These are phyloP conservation scores for Drosophila nebulosa DNA, from an alignment of 1,140 invertebrate genomes.

Conservation along the genomic window DNA sequence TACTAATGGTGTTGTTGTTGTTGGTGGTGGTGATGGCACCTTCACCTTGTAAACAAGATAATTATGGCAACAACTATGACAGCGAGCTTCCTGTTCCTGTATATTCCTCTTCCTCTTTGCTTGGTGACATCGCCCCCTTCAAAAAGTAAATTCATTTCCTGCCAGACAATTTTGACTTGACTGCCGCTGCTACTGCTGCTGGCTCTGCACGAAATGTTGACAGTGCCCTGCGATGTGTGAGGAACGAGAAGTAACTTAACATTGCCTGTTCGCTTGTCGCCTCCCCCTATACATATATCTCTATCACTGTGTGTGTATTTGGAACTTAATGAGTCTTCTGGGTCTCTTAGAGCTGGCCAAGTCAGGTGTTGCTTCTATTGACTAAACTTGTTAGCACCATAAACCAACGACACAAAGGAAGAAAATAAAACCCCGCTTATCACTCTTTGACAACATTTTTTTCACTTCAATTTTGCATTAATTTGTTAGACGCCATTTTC, in stretches of 20 bases:
- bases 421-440: background rate
- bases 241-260: conserved; percentile 13
- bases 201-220: conserved; percentile 62
- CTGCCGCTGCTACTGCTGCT: conserved; percentile 43
- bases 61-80: conserved; percentile 78
- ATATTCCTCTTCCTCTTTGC: background rate
- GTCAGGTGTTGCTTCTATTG: conserved; percentile 42
- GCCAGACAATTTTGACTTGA: conserved; percentile 64
- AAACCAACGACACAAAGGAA: conserved; percentile 9
- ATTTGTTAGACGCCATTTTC: background rate
- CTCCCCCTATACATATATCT: background rate
- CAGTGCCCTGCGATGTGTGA: conserved; percentile 39
- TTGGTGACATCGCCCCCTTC: conserved; percentile 4
- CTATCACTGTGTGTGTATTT: conserved; percentile 7
- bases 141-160: conserved; percentile 75
- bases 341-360: conserved; percentile 5
- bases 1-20: conserved; percentile 10
- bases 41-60: conserved; percentile 80
- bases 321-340: conserved; percentile 54
- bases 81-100: conserved; percentile 67
- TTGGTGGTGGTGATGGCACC: conserved; percentile 36
- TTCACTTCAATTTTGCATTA: background rate
- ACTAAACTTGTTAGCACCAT: conserved; percentile 55
- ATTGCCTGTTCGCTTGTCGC: background rate
- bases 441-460: background rate